These are phyloP conservation scores for Mayetiola destructor DNA, from an alignment of 2,888 invertebrate species.

Conservation along the genomic window DNA sequence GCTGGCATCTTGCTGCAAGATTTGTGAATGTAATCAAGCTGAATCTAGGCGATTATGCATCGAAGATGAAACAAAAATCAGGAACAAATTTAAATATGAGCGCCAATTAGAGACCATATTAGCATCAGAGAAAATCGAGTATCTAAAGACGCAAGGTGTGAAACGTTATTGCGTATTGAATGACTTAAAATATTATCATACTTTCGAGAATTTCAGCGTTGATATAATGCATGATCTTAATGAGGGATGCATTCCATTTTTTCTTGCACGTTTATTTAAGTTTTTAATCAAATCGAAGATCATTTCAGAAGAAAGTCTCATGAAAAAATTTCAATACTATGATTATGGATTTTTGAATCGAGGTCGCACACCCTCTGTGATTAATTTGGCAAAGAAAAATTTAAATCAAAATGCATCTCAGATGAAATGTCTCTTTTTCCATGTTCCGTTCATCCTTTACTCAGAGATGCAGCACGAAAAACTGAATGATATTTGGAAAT, in stretches of 20 bases:
- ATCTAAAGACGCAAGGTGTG: background rate
- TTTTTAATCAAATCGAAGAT: background rate
- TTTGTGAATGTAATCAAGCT: background rate
- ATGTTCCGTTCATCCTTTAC: background rate
- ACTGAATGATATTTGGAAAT: background rate
- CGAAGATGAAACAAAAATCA: background rate
- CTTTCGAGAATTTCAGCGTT: slow-evolving; percentile 14
- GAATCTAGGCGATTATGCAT: background rate
- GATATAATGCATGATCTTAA: slow-evolving; percentile 15
- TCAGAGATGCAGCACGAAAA: background rate
- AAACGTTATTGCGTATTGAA: slow-evolving; percentile 10
- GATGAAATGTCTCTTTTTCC: background rate
- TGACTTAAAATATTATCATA: slow-evolving; percentile 14
- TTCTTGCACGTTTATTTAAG: background rate
- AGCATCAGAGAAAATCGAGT: background rate
- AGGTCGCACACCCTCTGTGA: background rate
- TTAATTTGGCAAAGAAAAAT: background rate
- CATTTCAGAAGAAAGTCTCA: background rate
- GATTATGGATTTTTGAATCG: background rate
- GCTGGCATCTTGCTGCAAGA: background rate
- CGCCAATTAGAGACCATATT: background rate
- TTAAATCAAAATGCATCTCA: background rate
- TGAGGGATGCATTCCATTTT: slow-evolving; percentile 6
- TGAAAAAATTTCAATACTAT: background rate
- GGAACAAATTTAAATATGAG: background rate